Percentiles rank a stretch among this genome's conserved stretches.
Evolutionary conservation across 1,140 invertebrate genomes (phyloP).

Genomic region (Pseudoatta argentina): DNA sequence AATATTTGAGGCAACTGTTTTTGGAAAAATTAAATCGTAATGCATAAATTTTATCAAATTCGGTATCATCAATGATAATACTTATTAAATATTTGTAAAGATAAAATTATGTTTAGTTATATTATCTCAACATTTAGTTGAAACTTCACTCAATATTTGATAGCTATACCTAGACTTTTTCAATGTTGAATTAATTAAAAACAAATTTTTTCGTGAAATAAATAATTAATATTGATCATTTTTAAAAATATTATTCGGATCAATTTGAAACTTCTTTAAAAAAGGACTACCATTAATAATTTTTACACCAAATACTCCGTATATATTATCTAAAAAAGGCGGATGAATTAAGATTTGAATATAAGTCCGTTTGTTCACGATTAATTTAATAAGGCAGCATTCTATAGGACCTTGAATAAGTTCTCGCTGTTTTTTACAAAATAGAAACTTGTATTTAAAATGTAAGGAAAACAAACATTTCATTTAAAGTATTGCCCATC

Average conservation of each 20-base stretch:
- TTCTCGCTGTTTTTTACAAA: no score
- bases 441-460: no score
- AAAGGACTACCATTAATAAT: not conserved
- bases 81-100: no score
- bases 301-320: not conserved
- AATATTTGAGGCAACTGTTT: conserved; percentile 20
- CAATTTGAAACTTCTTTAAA: not conserved
- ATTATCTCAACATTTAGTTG: no score
- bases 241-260: not conserved
- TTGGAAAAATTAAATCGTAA: not conserved
- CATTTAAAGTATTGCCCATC: no score
- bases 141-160: no score
- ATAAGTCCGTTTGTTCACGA: not conserved
- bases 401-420: no score
- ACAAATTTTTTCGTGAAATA: not conserved
- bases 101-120: no score
- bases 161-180: no score
- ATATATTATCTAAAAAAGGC: not conserved
- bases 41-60: not conserved
- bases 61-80: no score
- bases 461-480: no score
- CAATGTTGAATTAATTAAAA: not conserved
- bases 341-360: not conserved
- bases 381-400: not conserved
- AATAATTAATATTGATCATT: not conserved